phyloP scores from a whole-genome alignment of 2,888 invertebrate species.

The Pseudeuparius sepicola region DNA sequence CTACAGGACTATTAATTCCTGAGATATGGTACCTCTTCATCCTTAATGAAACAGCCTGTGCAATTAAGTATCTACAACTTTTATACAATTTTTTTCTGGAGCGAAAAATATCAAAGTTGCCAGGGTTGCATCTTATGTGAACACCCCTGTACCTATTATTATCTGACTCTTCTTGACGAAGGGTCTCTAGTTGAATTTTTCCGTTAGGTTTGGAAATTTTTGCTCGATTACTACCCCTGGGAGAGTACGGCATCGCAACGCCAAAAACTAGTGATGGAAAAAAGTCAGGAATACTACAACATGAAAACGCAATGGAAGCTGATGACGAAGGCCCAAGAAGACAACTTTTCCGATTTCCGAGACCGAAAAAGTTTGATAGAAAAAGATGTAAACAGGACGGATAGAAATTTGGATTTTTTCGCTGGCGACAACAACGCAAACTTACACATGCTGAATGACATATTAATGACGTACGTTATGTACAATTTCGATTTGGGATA shows the following conservation, averaged over 20 bases:
- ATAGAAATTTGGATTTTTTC: conserved; percentile 81
- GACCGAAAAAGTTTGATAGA: conserved; percentile 91
- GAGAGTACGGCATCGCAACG: conserved; percentile 64
- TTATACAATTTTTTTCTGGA: too few species aligned
- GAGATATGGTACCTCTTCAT: too few species aligned
- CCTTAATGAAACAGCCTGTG: too few species aligned
- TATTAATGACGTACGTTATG: conserved; percentile 98
- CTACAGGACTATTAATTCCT: too few species aligned
- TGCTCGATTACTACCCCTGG: conserved; percentile 85
- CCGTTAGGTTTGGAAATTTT: conserved; percentile 89
- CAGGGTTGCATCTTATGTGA: too few species aligned
- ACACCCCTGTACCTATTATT: too few species aligned
- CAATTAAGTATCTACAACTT: too few species aligned
- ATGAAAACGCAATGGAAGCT: conserved; percentile 98
- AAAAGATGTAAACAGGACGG: conserved; percentile 91
- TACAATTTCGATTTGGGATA: conserved; percentile 97
- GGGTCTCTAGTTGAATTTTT: too few species aligned
- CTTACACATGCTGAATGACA: conserved; percentile 72
- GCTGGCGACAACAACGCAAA: conserved; percentile 92
- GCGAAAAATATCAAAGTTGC: too few species aligned
- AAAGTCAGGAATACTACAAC: conserved; percentile 77
- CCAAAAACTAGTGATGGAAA: conserved; percentile 55
- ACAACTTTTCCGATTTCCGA: conserved; percentile 74
- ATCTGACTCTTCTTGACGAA: too few species aligned
- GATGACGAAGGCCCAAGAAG: conserved; percentile 79